Base-by-base conservation (phyloP, 2,113 vertebrate species). In the Dicerorhinus sumatrensis region DNA sequence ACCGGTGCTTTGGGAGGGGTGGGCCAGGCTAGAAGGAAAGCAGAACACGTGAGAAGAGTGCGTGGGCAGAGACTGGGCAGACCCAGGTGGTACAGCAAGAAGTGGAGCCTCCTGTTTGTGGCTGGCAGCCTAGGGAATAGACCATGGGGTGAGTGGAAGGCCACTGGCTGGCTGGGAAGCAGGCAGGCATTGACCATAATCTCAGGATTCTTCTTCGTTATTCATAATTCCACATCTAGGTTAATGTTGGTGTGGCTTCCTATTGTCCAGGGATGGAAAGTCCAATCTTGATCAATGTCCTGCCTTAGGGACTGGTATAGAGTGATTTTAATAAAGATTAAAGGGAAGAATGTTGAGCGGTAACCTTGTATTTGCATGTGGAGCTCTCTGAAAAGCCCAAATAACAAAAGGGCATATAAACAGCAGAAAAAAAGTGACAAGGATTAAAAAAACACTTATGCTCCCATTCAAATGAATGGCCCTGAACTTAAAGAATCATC, bases 321-420 rank as follows among this genome's bases (percentile, higher is more conserved):
- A 89, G 6, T n/a, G 54, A 92, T 84, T 92, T 58, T 95, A 75
- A 60, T 89, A 63, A 95, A 89, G 79, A 81, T 60, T 46, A 60
- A 60, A 46, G 87, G 36, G 62, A 62, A 54, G 48, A 65, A 23
- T 88, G 79, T 51, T 84, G 73, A 92, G 33, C 65, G 46, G 54
- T 70, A 69, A 70, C 36, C 88, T 94, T 33, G n/a, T 48, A 58
- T 77, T 87, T 92, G 31, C 20, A 5, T 77, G 11, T 54, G 13
- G 46, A 91, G 5, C 10, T 62, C 48, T 82, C 60, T 81, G 73
- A 67, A 75, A 97, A 97, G 20, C 29, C 23, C 46, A 89, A 70
- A n/a, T 65, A 76, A 72, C 1, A 42, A 83, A 82, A 89, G 39
- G 20, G 2, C 58, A 13, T 42, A 72, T 62, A 63, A 77, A 17